Evolutionary conservation across 2,797 vertebrate genomes (phyloP), one percentile per base, ranked within the genome.

Genomic region (Epinephelus coioides): DNA sequence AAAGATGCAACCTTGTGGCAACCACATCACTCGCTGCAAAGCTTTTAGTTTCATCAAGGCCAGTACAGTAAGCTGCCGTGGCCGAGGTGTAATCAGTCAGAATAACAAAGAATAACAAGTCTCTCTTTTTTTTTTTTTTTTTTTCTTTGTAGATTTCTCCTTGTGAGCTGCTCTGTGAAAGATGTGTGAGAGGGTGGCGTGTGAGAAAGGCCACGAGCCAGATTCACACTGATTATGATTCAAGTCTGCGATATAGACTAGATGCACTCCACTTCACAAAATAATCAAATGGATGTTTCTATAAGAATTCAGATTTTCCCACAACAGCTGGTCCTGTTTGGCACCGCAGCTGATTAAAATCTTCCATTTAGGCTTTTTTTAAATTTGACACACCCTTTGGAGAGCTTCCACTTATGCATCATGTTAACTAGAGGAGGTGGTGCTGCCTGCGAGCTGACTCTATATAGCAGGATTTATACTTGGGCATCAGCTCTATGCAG

Each of bases 1-100:
- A 43, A 67, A 64, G 71, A 77, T 46, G 65, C 60, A 66, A 73
- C 64, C 72, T 66, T n/a, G 34, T 73, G 71, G 78, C 40, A 11
- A 12, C 60, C 8, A 0, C 3, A 13, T 73, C 61, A 0, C 34
- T 6, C 15, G 2, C 43, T 4, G 21, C 62, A 53, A 55, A 77
- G 70, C 61, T 13, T 68, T 79, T 43, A 55, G 59, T 67, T 55
- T 59, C 43, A 63, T 67, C 65, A n/a, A 64, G 66, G 78, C 40
- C 61, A 46, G 13, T 13, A 17, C 10, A 59, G 27, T 27, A 46
- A 34, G 34, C 34, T 34, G 34, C 34, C 34, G 7, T 8, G 34
- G 34, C 34, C 34, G 34, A 34, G 34, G 34, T 34, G 34, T 34
- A 34, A 34, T 62, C 44, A n/a, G 38, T 64, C 44, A 17, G 38